Evolutionary conservation across 2,888 invertebrate genomes (phyloP), one percentile per base, ranked within the genome.

Genomic region (Caenorhabditis drosophilae): DNA sequence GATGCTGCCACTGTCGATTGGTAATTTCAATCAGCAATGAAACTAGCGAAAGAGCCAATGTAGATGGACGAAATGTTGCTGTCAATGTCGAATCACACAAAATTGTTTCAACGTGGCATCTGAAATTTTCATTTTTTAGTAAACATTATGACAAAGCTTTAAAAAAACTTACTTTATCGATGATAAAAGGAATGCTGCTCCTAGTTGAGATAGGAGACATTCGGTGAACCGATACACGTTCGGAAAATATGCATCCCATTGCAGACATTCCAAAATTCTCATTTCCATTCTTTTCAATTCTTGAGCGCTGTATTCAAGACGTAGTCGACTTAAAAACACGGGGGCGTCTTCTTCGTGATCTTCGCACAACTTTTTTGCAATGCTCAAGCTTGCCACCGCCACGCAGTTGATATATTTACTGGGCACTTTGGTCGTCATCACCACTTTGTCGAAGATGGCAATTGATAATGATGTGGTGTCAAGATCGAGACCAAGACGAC

Each of bases 251-350:
- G 67, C 70, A 45, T 75, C 75, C 75, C 75, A 75, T 15, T 49
- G 48, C 27, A 75, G 62, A 11, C 68, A 50, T 26, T 53, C 44
- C 26, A 75, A 56, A 25, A 75, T 73, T 44, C 61, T 52, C 45
- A 69, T 16, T 44, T 75, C 75, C 75, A 75, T 75, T 16, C 75
- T 55, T 36, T 67, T 72, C 67, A 75, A 49, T 42, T 75, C 75
- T 35, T 53, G 58, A 16, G 59, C 46, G 12, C 63, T 59, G 62
- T 75, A 75, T 46, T 63, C 70, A 40, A 70, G 51, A 41, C 66
- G 68, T 4, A 75, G 67, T 1, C 67, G 55, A 15, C 59, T 55
- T 7, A 75, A 64, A 38, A 70, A 67, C 15, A 57, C 54, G 26
- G 58, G 51, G 2, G 60, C 52, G 40, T 66, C 66, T 38, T 75